These are phyloP conservation scores for Tarsius wallacei DNA, from an alignment of 2,797 vertebrate genomes.

Conservation along the genomic window DNA sequence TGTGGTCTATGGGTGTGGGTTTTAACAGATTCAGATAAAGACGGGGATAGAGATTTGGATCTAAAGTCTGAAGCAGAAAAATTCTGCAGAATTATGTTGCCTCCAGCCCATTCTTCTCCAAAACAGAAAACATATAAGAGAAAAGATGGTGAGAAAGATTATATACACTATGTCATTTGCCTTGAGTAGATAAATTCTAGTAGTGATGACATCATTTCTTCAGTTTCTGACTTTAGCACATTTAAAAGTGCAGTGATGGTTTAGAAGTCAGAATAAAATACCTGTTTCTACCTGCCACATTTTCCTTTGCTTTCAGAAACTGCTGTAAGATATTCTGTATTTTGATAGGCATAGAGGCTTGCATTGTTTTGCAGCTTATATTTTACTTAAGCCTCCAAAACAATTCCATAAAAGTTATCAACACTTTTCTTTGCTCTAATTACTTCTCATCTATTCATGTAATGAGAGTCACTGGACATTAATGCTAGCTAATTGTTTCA, in stretches of 20 bases:
- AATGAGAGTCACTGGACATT: constrained; percentile 11
- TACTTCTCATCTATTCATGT: constrained; percentile 48
- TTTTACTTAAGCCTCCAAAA: not conserved
- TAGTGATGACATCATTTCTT: not conserved
- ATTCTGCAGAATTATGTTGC: not conserved
- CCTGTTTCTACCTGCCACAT: not conserved
- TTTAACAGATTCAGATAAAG: not conserved
- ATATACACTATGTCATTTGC: not conserved
- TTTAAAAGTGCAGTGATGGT: not conserved
- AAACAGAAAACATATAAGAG: not conserved
- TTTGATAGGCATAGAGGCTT: constrained; percentile 42
- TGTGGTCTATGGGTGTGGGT: not conserved
- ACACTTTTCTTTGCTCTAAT: constrained; percentile 32
- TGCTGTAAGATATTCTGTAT: not conserved
- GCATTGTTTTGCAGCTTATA: constrained; percentile 17
- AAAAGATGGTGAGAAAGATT: not conserved
- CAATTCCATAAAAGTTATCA: constrained; percentile 62
- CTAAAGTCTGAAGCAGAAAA: not conserved
- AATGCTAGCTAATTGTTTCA: not conserved
- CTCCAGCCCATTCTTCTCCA: not conserved
- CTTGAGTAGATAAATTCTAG: not conserved
- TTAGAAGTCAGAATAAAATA: not conserved
- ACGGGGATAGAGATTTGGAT: not conserved
- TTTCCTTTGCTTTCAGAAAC: constrained; percentile 9
- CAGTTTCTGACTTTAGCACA: not conserved